phyloP scores from a whole-genome alignment of 2,797 vertebrate genomes.

The Podarcis lilfordi region DNA sequence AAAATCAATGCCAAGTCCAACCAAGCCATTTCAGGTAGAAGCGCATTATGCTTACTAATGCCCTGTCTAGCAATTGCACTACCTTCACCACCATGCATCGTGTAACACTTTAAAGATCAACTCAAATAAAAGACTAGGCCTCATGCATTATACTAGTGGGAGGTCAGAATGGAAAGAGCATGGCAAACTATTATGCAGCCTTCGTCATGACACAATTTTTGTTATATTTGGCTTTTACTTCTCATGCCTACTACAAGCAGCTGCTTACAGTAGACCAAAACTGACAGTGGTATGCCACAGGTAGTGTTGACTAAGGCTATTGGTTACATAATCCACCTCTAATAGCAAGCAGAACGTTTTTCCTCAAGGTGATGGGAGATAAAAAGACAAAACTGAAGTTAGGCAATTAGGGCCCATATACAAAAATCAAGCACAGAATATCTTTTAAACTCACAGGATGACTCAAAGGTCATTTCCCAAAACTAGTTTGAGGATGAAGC shows the following conservation, averaged over 20 bases:
- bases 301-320: background rate
- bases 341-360: background rate
- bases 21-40: background rate
- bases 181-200: background rate
- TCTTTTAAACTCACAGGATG: constrained; percentile 25
- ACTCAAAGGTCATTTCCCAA: background rate
- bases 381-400: background rate
- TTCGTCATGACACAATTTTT: background rate
- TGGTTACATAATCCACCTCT: background rate
- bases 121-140: background rate
- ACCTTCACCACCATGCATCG: background rate
- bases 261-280: background rate
- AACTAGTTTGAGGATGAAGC: constrained; percentile 8
- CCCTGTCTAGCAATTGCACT: background rate
- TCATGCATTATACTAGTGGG: background rate
- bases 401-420: background rate
- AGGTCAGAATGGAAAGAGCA: rapidly evolving
- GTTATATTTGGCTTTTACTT: constrained; percentile 20
- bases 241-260: background rate
- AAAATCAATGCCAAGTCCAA: background rate
- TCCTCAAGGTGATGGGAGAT: background rate
- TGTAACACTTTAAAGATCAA: background rate
- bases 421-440: constrained; percentile 6
- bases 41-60: background rate
- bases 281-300: background rate